Conservation (phyloP, 2,888 invertebrate genomes). For the Polydrusus cervinus region DNA sequence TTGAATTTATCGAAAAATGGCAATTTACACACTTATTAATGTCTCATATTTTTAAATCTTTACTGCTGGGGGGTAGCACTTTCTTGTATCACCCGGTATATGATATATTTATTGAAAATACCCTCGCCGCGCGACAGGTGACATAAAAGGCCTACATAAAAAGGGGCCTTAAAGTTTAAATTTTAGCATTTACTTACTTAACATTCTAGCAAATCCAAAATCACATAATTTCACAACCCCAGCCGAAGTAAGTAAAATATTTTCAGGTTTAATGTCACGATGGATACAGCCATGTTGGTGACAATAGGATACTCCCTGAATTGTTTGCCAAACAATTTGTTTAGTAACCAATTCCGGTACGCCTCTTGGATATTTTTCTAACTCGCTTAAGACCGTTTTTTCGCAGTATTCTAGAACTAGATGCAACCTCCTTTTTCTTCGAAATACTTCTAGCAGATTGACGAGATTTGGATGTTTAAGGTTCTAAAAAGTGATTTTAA, state of each 20-base stretch:
- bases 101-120: no score
- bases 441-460: slow-evolving; percentile 97
- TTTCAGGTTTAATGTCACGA: slow-evolving; percentile 98
- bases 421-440: slow-evolving; percentile 94
- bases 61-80: no score
- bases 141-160: no score
- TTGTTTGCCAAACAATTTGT: slow-evolving; percentile 95
- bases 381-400: slow-evolving; percentile 95
- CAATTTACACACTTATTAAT: no score
- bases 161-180: background rate
- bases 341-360: slow-evolving; percentile 93
- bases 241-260: slow-evolving; percentile 93
- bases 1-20: no score
- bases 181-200: slow-evolving; percentile 76
- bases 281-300: slow-evolving; percentile 97
- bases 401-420: slow-evolving; percentile 99
- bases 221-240: slow-evolving; percentile 98
- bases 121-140: no score
- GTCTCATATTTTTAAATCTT: no score
- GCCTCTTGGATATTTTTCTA: slow-evolving; percentile 92
- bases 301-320: slow-evolving; percentile 96
- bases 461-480: slow-evolving; percentile 98
- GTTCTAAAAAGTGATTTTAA: slow-evolving; percentile 78
- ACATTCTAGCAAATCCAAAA: slow-evolving; percentile 98
- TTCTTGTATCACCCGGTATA: no score